These are phyloP conservation scores for Crematogaster levior DNA, from an alignment of 2,888 invertebrate genomes.

Conservation along the genomic window DNA sequence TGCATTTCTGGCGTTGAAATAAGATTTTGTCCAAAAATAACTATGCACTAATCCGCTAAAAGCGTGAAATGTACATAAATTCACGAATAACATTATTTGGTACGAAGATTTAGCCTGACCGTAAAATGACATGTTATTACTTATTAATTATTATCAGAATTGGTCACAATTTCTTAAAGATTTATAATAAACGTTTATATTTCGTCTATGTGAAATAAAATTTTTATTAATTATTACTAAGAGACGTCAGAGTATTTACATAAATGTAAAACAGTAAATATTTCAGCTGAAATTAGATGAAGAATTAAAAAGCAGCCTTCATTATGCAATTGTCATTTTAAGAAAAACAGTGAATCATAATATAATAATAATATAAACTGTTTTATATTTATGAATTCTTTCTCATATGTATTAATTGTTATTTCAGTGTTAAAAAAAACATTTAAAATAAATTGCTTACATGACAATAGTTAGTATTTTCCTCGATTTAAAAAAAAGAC, in stretches of 20 bases:
- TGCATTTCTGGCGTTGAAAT: no score
- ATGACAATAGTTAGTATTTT: neutral
- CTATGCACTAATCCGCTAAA: no score
- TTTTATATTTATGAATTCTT: neutral
- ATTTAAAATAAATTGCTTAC: neutral
- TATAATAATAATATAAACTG: neutral
- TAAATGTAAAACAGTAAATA: neutral
- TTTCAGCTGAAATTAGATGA: conserved; percentile 1
- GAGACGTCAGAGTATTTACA: neutral
- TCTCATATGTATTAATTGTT: neutral
- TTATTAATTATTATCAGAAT: no score
- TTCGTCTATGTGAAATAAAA: neutral
- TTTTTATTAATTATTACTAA: conserved; percentile 17
- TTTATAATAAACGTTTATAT: neutral
- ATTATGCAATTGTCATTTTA: neutral
- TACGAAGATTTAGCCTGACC: no score
- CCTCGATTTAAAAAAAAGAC: neutral
- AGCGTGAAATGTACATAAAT: no score
- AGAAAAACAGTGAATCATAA: neutral
- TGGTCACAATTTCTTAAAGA: no score
- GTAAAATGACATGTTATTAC: no score
- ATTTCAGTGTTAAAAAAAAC: neutral
- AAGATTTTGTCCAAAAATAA: no score
- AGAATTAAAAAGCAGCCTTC: neutral
- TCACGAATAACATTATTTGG: no score